phyloP scores from a whole-genome alignment of 2,888 invertebrate species.

The Mythimna loreyi region DNA sequence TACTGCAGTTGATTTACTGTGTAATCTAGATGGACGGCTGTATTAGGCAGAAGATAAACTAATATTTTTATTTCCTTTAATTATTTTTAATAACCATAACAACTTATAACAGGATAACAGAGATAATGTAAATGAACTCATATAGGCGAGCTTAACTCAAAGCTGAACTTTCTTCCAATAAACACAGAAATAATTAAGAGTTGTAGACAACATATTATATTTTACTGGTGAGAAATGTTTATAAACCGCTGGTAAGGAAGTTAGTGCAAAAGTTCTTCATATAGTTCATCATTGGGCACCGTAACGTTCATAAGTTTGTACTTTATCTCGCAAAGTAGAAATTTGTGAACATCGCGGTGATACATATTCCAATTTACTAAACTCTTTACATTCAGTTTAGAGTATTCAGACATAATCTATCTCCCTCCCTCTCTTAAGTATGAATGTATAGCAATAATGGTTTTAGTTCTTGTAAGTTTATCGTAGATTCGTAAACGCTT shows the following conservation, averaged over 20 bases:
- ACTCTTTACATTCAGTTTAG: not conserved
- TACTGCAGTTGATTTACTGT: not conserved
- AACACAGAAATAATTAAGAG: no score
- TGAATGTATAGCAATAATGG: not conserved
- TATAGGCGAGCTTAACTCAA: no score
- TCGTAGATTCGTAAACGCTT: not conserved
- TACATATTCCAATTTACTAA: not conserved
- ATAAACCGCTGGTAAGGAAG: not conserved
- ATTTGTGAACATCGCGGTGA: not conserved
- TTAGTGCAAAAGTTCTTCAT: not conserved
- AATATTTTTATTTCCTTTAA: no score
- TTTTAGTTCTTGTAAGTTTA: not conserved
- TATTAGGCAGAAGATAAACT: not conserved
- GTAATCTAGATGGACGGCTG: not conserved
- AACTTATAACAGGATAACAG: no score
- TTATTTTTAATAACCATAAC: no score
- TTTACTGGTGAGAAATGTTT: not conserved
- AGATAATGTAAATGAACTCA: no score
- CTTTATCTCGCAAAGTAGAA: not conserved
- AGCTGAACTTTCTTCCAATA: no score
- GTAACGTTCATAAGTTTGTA: not conserved
- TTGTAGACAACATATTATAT: not conserved
- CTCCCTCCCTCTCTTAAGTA: no score
- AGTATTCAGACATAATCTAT: not conserved
- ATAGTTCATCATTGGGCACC: not conserved